These are phyloP conservation scores for Centropus unirufus DNA, from an alignment of 2,113 vertebrate genomes.

Conservation along the genomic window DNA sequence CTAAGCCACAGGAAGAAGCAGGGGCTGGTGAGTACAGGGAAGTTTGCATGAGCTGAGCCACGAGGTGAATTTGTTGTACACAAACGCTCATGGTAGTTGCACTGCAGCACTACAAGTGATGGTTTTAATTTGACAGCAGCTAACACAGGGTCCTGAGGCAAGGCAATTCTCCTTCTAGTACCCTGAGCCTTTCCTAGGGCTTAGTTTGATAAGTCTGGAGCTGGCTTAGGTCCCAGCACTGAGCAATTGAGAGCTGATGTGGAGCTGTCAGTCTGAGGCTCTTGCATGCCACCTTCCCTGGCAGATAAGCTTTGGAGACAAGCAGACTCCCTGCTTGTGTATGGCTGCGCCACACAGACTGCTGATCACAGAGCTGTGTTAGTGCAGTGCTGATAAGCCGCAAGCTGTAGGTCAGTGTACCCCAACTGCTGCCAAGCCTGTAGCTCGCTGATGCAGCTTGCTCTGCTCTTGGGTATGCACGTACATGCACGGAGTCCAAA, in stretches of 20 bases:
- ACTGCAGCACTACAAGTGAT: neutral
- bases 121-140: neutral
- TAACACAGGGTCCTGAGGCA: rapidly evolving
- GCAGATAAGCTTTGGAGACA: neutral
- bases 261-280: neutral
- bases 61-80: neutral
- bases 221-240: neutral
- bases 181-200: neutral
- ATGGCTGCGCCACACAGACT: rapidly evolving
- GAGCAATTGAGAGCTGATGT: neutral
- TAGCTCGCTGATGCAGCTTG: neutral
- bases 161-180: neutral
- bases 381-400: rapidly evolving
- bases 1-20: neutral
- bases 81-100: neutral
- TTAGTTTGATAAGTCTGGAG: neutral
- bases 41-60: neutral
- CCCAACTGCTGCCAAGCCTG: neutral
- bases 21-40: neutral
- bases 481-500: neutral
- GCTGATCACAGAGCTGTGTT: neutral
- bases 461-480: neutral
- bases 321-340: neutral
- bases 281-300: neutral
- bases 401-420: neutral